Percentiles rank a stretch among this genome's conserved stretches.
Evolutionary conservation across 2,888 invertebrate species (phyloP).

Genomic region (Ametastegia equiseti): DNA sequence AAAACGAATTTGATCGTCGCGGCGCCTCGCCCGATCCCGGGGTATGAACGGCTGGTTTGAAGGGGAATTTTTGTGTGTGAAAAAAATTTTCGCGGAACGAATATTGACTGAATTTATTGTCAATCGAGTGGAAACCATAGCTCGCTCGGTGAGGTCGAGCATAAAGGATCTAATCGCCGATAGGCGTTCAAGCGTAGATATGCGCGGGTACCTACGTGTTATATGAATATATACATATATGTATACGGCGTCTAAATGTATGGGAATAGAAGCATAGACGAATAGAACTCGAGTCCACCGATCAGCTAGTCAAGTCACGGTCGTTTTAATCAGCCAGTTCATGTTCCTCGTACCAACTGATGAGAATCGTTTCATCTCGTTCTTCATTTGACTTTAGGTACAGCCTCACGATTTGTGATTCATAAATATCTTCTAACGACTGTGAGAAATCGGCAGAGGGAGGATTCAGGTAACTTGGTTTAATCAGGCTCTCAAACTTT

Average conservation of each 20-base stretch:
- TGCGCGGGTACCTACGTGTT: background rate
- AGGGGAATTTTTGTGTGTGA: background rate
- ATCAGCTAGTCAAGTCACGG: background rate
- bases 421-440: conserved; percentile 34
- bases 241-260: background rate
- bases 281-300: background rate
- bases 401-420: conserved; percentile 27
- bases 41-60: background rate
- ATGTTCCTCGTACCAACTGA: conserved; percentile 3
- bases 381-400: conserved; percentile 11
- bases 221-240: background rate
- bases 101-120: conserved; percentile 45
- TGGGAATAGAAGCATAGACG: background rate
- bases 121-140: conserved; percentile 46
- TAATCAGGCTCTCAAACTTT: background rate
- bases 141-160: conserved; percentile 43
- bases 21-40: background rate
- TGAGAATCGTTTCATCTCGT: conserved; percentile 1
- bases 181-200: conserved; percentile 39
- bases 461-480: background rate
- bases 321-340: conserved; percentile 34
- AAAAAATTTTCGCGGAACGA: conserved; percentile 27
- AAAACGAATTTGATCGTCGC: conserved; percentile 31
- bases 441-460: background rate
- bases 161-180: conserved; percentile 47